phyloP scores from a whole-genome alignment of 1,140 invertebrate genomes.

The Hesperophylax magnus region DNA sequence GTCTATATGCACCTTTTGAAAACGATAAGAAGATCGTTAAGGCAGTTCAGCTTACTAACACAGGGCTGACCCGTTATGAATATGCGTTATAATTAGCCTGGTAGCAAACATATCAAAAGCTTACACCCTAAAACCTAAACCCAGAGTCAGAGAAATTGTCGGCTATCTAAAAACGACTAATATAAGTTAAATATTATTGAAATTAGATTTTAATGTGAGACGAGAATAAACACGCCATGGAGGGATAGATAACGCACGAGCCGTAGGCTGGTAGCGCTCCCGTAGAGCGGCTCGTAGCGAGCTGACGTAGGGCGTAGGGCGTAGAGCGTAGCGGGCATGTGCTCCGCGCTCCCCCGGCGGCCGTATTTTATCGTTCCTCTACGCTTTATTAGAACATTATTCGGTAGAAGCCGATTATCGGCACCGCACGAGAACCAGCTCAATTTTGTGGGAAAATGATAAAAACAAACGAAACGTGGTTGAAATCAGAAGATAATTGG shows the following conservation, averaged over 20 bases:
- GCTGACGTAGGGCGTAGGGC: background rate
- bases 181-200: background rate
- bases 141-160: too few relatives aligned
- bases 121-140: too few relatives aligned
- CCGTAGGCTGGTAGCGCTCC: background rate
- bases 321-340: background rate
- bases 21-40: too few relatives aligned
- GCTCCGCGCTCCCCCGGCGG: conserved; percentile 25
- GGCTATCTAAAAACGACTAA: too few relatives aligned
- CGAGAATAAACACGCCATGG: background rate
- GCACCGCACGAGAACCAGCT: conserved; percentile 15
- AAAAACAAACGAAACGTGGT: background rate
- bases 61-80: too few relatives aligned
- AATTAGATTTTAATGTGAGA: background rate
- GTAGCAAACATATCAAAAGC: too few relatives aligned
- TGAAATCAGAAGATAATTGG: too few relatives aligned
- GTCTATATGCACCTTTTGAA: too few relatives aligned
- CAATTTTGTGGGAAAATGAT: background rate
- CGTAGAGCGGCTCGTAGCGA: background rate
- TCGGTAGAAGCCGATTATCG: conserved; percentile 26
- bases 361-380: conserved; percentile 44
- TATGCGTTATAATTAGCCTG: too few relatives aligned
- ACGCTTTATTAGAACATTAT: conserved; percentile 42
- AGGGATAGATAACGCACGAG: background rate
- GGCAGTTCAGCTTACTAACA: too few relatives aligned